Base-by-base conservation (phyloP, 2,888 invertebrate species). In the Drosophila pegasa region DNA sequence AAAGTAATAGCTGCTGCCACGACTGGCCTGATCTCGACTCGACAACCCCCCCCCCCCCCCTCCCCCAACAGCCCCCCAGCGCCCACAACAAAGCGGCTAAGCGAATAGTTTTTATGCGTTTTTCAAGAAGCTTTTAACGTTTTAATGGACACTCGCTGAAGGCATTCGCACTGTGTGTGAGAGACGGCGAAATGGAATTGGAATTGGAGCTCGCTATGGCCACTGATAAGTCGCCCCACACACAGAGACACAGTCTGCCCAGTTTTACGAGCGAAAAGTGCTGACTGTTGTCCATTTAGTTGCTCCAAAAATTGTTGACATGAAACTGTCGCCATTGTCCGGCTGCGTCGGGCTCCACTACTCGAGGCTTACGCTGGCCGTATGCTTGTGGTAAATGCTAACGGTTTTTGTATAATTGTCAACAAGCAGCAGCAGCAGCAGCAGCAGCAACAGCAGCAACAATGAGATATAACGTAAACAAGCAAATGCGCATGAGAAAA, bases 361-460 rank as follows among this genome's bases (percentile, higher is more conserved):
- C 14, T 48, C 38, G 51, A 52, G 62, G 65, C 64, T 73, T 57
- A 65, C 78, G 64, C 54, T 62, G 62, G 64, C 65, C 80, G 71
- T 85, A 82, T 83, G 82, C 69, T 80, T 83, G 85, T 74, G 85
- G 83, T 81, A 76, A 87, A 87, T 81, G 82, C 71, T 69, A 87
- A 81, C 87, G 74, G 88, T 87, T 83, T 87, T 83, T 83, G 88
- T 87, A 85, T 83, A 83, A 83, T 83, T 83, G 83, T 87, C 88
- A 87, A 74, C 78, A 80, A 66, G 59, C 62, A 59, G 22, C 55
- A 51, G 6, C 55, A 59, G 14, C 55, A 50, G 14, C 48, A 70
- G 18, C 22, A 56, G 14, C 48, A 62, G 25, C 59, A 68, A 9
- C 62, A 61, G n/a, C 63, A 63, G 22, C 61, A 59, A 71, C 61